Evolutionary conservation across 1,140 invertebrate species (phyloP), one percentile per base, ranked within the genome.

Genomic region (Ostrea edulis): DNA sequence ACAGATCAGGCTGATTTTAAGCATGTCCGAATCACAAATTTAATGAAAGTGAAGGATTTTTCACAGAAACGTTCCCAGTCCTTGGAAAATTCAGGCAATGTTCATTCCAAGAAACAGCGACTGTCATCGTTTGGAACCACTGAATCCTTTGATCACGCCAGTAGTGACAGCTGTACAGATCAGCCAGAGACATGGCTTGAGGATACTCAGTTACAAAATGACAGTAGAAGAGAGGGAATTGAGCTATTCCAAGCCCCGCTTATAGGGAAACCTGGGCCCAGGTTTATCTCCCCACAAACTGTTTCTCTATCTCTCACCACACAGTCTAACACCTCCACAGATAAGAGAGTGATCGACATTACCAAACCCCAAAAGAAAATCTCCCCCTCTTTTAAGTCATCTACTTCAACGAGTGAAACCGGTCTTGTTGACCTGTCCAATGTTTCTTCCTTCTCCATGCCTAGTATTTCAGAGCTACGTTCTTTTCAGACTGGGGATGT

Each of bases 1-100:
- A 29, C 25, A 29, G 22, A 77, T 35, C 22, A 77, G 68, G 68
- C 68, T 35, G 68, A 77, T 11, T 77, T 77, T 14, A 77, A 77
- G 25, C 68, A 77, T 77, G 68, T 77, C 29, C 68, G 68, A 29
- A 77, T 29, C 22, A 77, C 68, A 44, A 77, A 77, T 12, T 35
- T 77, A 29, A 29, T 77, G 68, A 77, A 17, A 77, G 68, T 77
- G 2, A 12, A 29, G 29, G 68, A 77, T 35, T 35, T 12, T 77
- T 29, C 68, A 29, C 25, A 77, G 17, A 77, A 77, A 25, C 55
- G 55, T 62, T 62, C 55, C 7, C 68, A 77, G 68, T 7, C 68
- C 0, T 77, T 29, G 25, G 68, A 77, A 77, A 77, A 35, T 77
- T 77, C 25, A 29, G 68, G 29, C 68, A 77, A 25, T 35, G 8